Evolutionary conservation across 2,888 invertebrate genomes (phyloP).

Genomic region (Ditylenchus weischeri): DNA sequence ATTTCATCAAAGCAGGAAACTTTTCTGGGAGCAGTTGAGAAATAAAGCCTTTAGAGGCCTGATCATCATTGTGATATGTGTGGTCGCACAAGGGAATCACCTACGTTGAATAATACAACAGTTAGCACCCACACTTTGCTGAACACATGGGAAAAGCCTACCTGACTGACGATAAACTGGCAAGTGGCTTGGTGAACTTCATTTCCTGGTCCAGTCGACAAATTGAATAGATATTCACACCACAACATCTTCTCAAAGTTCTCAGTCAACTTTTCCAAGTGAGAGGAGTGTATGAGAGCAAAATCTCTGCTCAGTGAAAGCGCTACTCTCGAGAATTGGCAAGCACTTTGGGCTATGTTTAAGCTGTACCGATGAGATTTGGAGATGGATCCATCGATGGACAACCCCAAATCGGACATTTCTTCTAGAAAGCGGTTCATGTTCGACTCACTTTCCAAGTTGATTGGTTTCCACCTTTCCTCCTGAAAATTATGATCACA

Average conservation of each 20-base stretch:
- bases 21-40: constrained; percentile 36
- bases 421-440: constrained; percentile 66
- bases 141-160: constrained; percentile 18
- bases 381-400: constrained; percentile 15
- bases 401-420: constrained; percentile 52
- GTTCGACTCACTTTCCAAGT: constrained; percentile 73
- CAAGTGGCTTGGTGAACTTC: constrained; percentile 49
- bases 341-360: constrained; percentile 48
- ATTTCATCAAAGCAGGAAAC: constrained; percentile 43
- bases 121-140: neutral
- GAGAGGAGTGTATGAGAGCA: constrained; percentile 39
- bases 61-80: constrained; percentile 30
- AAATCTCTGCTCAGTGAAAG: constrained; percentile 50
- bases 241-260: constrained; percentile 47
- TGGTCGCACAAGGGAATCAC: constrained; percentile 48
- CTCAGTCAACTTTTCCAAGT: constrained; percentile 43
- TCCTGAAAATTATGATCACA: constrained; percentile 65
- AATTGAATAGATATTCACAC: constrained; percentile 46
- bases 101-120: constrained; percentile 32
- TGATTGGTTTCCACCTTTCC: constrained; percentile 79
- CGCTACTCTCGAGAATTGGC: constrained; percentile 50
- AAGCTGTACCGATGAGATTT: constrained; percentile 32
- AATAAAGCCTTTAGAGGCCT: constrained; percentile 40
- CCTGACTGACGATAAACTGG: constrained; percentile 42
- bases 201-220: constrained; percentile 38